Evolutionary conservation across 2,113 vertebrate genomes (phyloP).

Genomic region (Nyctibius bracteatus): DNA sequence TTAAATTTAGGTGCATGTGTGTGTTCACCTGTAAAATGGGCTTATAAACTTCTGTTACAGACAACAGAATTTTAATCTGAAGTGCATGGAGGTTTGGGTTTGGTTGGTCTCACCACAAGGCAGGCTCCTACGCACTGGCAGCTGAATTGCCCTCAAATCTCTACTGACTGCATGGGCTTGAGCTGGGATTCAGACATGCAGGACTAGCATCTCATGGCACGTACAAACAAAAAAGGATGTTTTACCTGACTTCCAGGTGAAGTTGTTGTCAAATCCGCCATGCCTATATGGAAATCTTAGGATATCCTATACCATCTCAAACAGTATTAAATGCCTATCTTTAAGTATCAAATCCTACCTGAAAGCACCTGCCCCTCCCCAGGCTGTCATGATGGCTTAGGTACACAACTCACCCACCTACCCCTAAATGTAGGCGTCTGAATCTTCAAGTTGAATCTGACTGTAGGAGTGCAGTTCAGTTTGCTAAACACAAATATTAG

Average conservation of each 20-base stretch:
- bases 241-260: not conserved
- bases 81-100: not conserved
- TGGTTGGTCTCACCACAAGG: not conserved
- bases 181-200: not conserved
- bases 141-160: not conserved
- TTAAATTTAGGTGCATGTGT: not conserved
- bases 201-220: not conserved
- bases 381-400: not conserved
- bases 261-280: not conserved
- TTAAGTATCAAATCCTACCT: not conserved
- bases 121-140: rapidly evolving
- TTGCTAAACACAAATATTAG: not conserved
- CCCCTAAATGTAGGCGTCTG: not conserved
- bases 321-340: not conserved
- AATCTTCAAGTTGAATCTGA: not conserved
- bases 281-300: not conserved
- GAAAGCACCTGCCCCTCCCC: not conserved
- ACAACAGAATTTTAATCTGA: not conserved
- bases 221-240: not conserved
- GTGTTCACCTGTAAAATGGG: not conserved
- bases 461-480: not conserved
- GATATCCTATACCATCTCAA: not conserved
- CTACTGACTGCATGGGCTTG: not conserved
- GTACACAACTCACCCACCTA: not conserved
- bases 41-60: not conserved